Conservation (phyloP, 2,113 vertebrate genomes). For the Rhinolophus ferrumequinum region DNA sequence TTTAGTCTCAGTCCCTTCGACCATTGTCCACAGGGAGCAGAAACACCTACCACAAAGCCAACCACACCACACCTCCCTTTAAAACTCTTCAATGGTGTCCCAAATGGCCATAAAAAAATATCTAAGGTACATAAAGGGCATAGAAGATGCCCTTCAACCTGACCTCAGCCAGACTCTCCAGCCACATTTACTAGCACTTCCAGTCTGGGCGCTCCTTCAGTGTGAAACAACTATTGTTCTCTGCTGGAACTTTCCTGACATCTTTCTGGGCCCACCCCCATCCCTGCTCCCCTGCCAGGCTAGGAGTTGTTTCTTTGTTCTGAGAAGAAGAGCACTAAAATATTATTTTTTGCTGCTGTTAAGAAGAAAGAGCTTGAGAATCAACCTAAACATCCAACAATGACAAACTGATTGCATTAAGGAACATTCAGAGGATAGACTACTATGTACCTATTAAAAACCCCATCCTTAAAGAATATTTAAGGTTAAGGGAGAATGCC, state of each 20-base stretch:
- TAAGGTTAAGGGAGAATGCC: not conserved
- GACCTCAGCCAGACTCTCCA: not conserved
- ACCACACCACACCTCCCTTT: not conserved
- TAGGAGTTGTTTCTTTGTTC: not conserved
- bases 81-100: not conserved
- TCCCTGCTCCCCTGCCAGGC: not conserved
- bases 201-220: not conserved
- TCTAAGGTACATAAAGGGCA: not conserved
- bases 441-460: not conserved
- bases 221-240: not conserved
- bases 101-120: not conserved
- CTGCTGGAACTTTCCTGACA: not conserved
- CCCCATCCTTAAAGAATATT: not conserved
- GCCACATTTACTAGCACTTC: too few species aligned
- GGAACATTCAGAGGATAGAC: not conserved
- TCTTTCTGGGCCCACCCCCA: not conserved
- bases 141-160: not conserved
- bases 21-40: not conserved
- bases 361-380: constrained; percentile 31
- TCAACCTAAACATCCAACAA: constrained; percentile 11
- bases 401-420: not conserved
- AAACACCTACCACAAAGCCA: not conserved
- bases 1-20: not conserved
- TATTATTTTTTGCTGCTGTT: not conserved
- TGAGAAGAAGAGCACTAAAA: not conserved